A percentile compares a stretch with the other conserved stretches of the same genome.
Conservation (phyloP, 2,888 invertebrate species). For the Eulithis prunata region DNA sequence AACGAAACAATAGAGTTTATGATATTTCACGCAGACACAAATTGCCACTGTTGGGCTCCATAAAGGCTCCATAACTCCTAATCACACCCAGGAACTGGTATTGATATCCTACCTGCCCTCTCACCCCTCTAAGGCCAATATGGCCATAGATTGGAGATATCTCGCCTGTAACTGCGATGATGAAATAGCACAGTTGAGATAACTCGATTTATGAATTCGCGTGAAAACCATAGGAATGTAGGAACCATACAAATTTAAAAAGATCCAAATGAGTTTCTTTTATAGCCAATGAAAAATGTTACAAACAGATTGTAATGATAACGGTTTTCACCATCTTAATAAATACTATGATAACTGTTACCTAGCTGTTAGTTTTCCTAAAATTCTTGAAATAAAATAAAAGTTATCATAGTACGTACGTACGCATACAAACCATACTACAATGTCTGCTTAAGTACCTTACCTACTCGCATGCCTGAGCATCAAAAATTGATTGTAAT, state of each 20-base stretch:
- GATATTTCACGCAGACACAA: neutral
- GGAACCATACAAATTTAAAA: no score
- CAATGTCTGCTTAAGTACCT: constrained; percentile 7
- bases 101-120: constrained; percentile 20
- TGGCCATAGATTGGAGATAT: constrained; percentile 18
- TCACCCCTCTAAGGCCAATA: constrained; percentile 21
- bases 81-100: constrained; percentile 19
- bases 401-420: no score
- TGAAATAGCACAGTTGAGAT: constrained; percentile 13
- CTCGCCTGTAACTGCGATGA: constrained; percentile 10
- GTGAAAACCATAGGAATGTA: neutral
- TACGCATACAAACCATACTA: constrained; percentile 6
- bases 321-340: no score
- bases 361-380: no score
- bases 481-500: constrained; percentile 19
- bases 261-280: no score
- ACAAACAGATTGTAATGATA: no score
- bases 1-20: neutral
- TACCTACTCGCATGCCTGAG: constrained; percentile 7
- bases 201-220: constrained; percentile 14
- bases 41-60: neutral
- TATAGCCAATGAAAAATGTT: no score
- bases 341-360: no score
- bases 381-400: no score
- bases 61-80: constrained; percentile 7